Conservation (phyloP, 2,888 invertebrate species). For the Colostygia pectinataria region DNA sequence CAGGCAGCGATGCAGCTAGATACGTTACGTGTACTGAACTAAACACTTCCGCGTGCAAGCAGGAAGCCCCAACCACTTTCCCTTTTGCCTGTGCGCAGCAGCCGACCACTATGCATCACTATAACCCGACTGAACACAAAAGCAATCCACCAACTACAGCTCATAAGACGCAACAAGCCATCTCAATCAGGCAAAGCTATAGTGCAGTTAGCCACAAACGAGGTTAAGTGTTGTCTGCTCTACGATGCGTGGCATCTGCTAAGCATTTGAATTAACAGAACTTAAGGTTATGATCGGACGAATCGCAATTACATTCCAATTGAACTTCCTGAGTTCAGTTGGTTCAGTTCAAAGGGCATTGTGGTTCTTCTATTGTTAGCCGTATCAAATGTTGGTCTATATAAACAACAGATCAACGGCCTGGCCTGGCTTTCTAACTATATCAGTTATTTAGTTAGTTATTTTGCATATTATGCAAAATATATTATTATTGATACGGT, state of each 20-base stretch:
- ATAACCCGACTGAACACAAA: slow-evolving; percentile 56
- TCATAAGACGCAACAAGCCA: slow-evolving; percentile 15
- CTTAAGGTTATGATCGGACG: slow-evolving; percentile 51
- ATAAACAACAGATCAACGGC: slow-evolving; percentile 46
- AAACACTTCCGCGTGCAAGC: slow-evolving; percentile 78
- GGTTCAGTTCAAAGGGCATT: slow-evolving; percentile 41
- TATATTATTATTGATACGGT: no score
- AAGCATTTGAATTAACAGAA: slow-evolving; percentile 62
- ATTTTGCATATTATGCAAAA: no score
- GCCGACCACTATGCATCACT: slow-evolving; percentile 68
- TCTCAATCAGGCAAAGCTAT: slow-evolving; percentile 51
- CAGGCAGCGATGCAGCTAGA: slow-evolving; percentile 62
- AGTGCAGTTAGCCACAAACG: slow-evolving; percentile 75
- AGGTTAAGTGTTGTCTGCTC: slow-evolving; percentile 72
- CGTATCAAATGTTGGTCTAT: slow-evolving; percentile 48
- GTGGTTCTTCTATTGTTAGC: slow-evolving; percentile 41
- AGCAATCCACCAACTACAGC: slow-evolving; percentile 2
- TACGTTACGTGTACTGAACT: slow-evolving; percentile 69
- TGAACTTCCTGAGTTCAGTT: slow-evolving; percentile 41
- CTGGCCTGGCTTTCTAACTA: slow-evolving; percentile 50
- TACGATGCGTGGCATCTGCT: slow-evolving; percentile 70
- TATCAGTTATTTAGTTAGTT: slow-evolving; percentile 36
- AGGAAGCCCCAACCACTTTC: slow-evolving; percentile 79
- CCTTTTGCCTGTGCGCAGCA: slow-evolving; percentile 81
- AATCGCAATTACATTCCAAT: slow-evolving; percentile 33